phyloP scores from a whole-genome alignment of 2,888 invertebrate species.

The Helobdella robusta region DNA sequence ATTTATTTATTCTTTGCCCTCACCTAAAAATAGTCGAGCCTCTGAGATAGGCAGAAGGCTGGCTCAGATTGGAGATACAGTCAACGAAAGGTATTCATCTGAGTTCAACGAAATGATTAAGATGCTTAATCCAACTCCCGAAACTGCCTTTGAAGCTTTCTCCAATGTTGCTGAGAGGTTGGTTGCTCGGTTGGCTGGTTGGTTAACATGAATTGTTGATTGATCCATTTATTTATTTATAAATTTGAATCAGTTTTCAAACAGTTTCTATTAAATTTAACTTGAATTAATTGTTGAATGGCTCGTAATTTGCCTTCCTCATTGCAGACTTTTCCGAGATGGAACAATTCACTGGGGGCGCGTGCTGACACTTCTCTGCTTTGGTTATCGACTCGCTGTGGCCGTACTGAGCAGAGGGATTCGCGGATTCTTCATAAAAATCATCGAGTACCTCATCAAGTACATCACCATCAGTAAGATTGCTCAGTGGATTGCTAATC shows the following conservation, averaged over 20 bases:
- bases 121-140: conserved; percentile 22
- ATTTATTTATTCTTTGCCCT: neutral
- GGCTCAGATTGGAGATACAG: conserved; percentile 28
- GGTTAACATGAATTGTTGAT: neutral
- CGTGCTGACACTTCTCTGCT: conserved; percentile 46
- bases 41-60: conserved; percentile 23
- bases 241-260: neutral
- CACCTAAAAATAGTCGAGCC: conserved; percentile 4
- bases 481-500: conserved; percentile 46
- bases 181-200: neutral
- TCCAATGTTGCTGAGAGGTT: conserved; percentile 22
- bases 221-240: neutral
- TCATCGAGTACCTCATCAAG: conserved; percentile 42
- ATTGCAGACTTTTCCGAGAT: conserved; percentile 42
- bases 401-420: conserved; percentile 39
- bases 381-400: conserved; percentile 47
- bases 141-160: conserved; percentile 26
- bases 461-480: conserved; percentile 44
- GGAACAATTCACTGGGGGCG: conserved; percentile 46
- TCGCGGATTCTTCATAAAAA: conserved; percentile 41
- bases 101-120: conserved; percentile 28
- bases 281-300: neutral
- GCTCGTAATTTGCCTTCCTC: neutral
- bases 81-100: conserved; percentile 23
- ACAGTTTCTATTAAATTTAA: neutral